Conservation (phyloP, 2,113 vertebrate species). For the Strix aluco region DNA sequence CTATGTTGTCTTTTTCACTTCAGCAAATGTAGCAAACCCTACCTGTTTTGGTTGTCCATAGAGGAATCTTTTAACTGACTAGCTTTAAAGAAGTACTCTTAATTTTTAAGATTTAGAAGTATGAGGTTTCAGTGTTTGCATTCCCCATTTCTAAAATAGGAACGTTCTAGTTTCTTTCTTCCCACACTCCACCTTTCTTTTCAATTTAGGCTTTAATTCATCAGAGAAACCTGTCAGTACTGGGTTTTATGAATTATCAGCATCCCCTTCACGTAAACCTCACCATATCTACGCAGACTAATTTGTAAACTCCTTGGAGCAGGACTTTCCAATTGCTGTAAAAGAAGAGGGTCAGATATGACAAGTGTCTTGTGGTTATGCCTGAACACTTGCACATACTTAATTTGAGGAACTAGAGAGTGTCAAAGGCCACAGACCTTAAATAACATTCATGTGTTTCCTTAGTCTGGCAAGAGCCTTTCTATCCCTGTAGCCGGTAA, state of each 20-base stretch:
- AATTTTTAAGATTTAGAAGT: neutral
- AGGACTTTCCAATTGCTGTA: neutral
- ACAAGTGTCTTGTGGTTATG: neutral
- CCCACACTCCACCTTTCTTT: rapidly evolving
- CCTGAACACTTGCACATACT: neutral
- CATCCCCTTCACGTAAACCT: neutral
- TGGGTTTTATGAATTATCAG: neutral
- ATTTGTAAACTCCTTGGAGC: neutral
- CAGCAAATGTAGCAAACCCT: neutral
- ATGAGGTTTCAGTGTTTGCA: neutral
- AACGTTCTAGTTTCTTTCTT: neutral
- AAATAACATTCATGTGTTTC: neutral
- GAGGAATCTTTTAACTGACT: neutral
- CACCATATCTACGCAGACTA: neutral
- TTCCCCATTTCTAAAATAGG: neutral
- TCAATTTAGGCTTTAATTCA: neutral
- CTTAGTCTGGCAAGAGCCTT: neutral
- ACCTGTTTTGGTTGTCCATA: neutral
- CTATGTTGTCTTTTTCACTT: neutral
- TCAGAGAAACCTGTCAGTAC: neutral
- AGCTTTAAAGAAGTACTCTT: neutral
- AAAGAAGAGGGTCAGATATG: neutral
- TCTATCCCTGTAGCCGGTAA: neutral
- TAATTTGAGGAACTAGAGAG: neutral
- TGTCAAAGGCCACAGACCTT: slow-evolving; percentile 2